Percentiles rank a stretch among this genome's conserved stretches.
Conservation (phyloP, 30 jellyfish, hydroid and myxozoan species). For the Mastigias papua region DNA sequence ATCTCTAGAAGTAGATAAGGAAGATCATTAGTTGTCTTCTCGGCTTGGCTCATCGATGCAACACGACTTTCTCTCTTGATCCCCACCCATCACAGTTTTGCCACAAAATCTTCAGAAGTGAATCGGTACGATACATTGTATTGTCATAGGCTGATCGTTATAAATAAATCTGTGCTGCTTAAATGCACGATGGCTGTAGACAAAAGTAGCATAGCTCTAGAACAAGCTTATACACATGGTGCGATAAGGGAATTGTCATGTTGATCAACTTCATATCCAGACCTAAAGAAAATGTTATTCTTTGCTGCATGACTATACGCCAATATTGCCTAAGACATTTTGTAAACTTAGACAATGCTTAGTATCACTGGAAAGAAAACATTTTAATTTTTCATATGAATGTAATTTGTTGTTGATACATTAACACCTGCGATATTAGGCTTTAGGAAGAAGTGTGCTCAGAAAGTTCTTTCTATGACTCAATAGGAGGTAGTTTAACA, state of each 20-base stretch:
- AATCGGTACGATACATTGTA: no score
- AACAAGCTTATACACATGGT: background rate
- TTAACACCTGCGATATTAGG: background rate
- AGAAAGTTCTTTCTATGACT: no score
- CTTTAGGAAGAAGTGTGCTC: no score
- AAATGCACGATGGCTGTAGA: background rate
- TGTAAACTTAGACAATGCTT: background rate
- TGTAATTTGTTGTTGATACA: slow-evolving; percentile 2
- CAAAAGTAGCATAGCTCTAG: background rate
- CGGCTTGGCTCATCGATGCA: no score
- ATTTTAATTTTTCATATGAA: background rate
- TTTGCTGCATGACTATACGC: background rate
- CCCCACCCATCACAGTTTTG: no score
- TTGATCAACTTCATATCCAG: background rate
- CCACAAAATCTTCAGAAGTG: no score
- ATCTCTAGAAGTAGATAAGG: background rate
- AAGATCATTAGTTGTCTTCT: background rate
- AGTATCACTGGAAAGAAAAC: background rate
- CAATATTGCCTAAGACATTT: background rate
- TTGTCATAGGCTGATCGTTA: background rate
- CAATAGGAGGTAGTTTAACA: no score
- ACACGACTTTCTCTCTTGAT: no score
- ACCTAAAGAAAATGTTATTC: background rate
- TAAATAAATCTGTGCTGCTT: background rate
- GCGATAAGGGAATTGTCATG: background rate